Percentiles rank a stretch among this genome's conserved stretches.
phyloP scores from a whole-genome alignment of 2,888 invertebrate genomes.

The Tubiluchus corallicola region DNA sequence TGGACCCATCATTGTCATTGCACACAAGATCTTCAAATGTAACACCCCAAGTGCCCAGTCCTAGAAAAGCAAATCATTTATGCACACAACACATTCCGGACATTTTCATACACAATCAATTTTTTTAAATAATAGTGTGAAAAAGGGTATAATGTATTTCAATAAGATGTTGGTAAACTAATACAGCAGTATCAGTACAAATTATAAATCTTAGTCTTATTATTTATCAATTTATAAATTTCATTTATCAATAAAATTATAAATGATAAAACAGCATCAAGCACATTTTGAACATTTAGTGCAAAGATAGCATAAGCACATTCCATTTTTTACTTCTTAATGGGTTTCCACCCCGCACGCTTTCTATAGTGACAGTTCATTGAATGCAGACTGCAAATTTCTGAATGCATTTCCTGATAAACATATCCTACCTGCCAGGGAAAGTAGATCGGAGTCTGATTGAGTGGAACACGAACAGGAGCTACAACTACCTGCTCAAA shows the following conservation, averaged over 20 bases:
- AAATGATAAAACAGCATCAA: not conserved
- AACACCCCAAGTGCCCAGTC: constrained; percentile 96
- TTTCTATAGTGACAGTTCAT: not conserved
- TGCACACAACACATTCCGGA: too few species aligned
- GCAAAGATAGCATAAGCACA: too few species aligned
- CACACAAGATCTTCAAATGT: constrained; percentile 92
- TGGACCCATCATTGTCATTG: constrained; percentile 83
- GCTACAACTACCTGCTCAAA: constrained; percentile 78
- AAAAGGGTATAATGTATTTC: too few species aligned
- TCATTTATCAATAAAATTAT: not conserved
- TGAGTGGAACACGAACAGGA: constrained; percentile 73
- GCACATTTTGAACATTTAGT: constrained; percentile 1
- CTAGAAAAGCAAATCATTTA: constrained; percentile 35
- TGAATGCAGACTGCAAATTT: not conserved
- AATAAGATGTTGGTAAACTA: too few species aligned
- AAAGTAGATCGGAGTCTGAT: constrained; percentile 54
- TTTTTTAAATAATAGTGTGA: too few species aligned
- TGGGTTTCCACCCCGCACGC: not conserved
- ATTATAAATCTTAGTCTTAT: too few species aligned
- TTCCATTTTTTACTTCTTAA: not conserved
- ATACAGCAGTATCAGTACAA: too few species aligned
- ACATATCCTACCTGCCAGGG: constrained; percentile 32
- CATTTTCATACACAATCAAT: too few species aligned
- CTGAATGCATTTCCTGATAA: constrained; percentile 5
- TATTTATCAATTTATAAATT: too few species aligned